These are phyloP conservation scores for Tamias sibiricus DNA, from an alignment of 2,113 vertebrate species.

Conservation along the genomic window DNA sequence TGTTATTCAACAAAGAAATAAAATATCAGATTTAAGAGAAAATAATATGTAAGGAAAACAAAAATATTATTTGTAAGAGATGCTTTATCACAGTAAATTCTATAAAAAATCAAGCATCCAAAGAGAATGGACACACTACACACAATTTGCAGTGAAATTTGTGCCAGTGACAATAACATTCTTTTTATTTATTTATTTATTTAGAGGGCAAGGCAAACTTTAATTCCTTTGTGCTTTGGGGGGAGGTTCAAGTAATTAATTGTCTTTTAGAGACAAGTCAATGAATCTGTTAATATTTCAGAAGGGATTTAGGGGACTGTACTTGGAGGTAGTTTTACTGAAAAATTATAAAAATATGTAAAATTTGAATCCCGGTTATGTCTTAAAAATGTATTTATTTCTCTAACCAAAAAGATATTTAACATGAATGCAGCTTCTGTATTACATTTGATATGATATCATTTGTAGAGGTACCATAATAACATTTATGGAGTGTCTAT, in stretches of 20 bases:
- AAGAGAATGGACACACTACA: background rate
- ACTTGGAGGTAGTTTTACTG: background rate
- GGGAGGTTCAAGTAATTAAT: background rate
- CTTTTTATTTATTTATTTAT: too few species aligned
- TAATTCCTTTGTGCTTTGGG: background rate
- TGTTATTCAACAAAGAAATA: background rate
- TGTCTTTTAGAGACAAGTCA: slow-evolving; percentile 4
- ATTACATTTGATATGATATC: background rate
- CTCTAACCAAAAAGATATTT: background rate
- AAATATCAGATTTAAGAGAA: background rate
- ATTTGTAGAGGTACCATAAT: background rate
- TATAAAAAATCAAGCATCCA: background rate
- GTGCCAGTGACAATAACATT: background rate
- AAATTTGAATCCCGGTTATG: background rate
- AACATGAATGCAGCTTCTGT: background rate
- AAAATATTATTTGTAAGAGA: background rate
- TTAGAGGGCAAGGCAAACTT: background rate
- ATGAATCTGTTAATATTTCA: slow-evolving; percentile 35
- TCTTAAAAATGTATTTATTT: background rate
- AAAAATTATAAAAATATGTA: background rate
- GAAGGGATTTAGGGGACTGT: background rate
- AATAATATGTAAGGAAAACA: background rate
- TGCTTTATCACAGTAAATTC: background rate
- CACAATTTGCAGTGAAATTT: background rate
- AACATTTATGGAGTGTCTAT: background rate